Evolutionary conservation across 2,888 invertebrate species (phyloP).

Genomic region (Trisateles emortualis): DNA sequence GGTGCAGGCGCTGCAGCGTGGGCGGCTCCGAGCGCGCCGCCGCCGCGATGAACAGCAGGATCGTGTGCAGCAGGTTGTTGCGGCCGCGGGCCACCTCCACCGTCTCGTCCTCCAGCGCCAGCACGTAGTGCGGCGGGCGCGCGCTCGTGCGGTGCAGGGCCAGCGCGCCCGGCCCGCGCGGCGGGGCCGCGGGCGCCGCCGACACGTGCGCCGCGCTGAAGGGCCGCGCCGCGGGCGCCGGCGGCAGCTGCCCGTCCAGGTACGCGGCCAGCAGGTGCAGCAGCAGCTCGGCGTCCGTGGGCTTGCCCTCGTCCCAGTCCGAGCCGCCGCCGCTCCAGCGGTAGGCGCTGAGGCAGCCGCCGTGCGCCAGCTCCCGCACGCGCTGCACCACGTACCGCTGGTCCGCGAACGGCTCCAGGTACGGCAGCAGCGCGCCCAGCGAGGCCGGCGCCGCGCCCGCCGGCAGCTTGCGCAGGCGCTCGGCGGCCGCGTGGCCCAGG

Average conservation of each 20-base stretch:
- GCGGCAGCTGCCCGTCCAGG: slow-evolving; percentile 90
- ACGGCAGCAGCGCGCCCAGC: slow-evolving; percentile 46
- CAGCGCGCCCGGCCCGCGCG: slow-evolving; percentile 11
- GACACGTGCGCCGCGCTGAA: slow-evolving; percentile 82
- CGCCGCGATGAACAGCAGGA: slow-evolving; percentile 94
- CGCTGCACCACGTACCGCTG: slow-evolving; percentile 94
- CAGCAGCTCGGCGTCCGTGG: slow-evolving; percentile 95
- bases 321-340: slow-evolving; percentile 95
- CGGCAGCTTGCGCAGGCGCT: slow-evolving; percentile 59
- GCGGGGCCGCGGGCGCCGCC: slow-evolving; percentile 7
- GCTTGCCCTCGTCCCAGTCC: slow-evolving; percentile 93
- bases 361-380: slow-evolving; percentile 89
- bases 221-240: slow-evolving; percentile 33
- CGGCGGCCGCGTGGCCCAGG: slow-evolving; percentile 35
- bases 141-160: slow-evolving; percentile 18
- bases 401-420: slow-evolving; percentile 63
- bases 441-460: slow-evolving; percentile 46
- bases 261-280: slow-evolving; percentile 95
- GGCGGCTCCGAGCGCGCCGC: slow-evolving; percentile 88
- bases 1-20: slow-evolving; percentile 73
- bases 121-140: slow-evolving; percentile 38
- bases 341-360: slow-evolving; percentile 95
- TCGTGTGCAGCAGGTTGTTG: slow-evolving; percentile 95
- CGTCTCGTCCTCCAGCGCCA: slow-evolving; percentile 33
- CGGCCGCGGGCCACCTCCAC: slow-evolving; percentile 86